phyloP scores from a whole-genome alignment of 2,888 invertebrate genomes.

The Thelaira solivaga region DNA sequence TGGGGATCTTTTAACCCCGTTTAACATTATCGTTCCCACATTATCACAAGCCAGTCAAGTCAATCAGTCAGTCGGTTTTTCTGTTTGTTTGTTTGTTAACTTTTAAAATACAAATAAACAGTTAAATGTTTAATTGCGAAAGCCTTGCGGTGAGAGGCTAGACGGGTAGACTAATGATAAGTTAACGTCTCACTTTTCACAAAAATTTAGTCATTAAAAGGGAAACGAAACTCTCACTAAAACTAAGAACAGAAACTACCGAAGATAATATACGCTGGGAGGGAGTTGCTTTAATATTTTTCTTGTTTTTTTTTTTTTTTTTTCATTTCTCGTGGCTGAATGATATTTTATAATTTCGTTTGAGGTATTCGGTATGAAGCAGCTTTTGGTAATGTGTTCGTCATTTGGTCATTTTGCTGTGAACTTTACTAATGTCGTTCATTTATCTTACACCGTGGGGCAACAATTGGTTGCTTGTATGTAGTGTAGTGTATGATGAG shows the following conservation, averaged over 20 bases:
- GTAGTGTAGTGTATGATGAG: too few relatives aligned
- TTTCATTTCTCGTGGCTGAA: background rate
- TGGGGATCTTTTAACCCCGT: slow-evolving; percentile 49
- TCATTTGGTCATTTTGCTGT: slow-evolving; percentile 56
- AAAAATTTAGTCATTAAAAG: slow-evolving; percentile 56
- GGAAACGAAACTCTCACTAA: too few relatives aligned
- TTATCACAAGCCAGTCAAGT: slow-evolving; percentile 68
- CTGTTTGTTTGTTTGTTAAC: background rate
- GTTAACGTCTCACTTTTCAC: slow-evolving; percentile 57
- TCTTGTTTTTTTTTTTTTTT: background rate
- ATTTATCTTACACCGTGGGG: slow-evolving; percentile 57
- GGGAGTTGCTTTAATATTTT: too few relatives aligned
- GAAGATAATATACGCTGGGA: slow-evolving; percentile 22
- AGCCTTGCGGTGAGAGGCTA: slow-evolving; percentile 27
- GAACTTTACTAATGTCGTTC: slow-evolving; percentile 62
- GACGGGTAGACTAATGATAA: slow-evolving; percentile 54
- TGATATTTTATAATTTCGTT: slow-evolving; percentile 23
- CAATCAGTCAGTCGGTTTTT: slow-evolving; percentile 2
- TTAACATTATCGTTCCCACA: slow-evolving; percentile 67
- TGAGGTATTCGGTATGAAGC: slow-evolving; percentile 13
- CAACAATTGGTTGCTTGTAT: slow-evolving; percentile 21
- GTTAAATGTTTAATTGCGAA: slow-evolving; percentile 50
- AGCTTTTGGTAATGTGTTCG: slow-evolving; percentile 33
- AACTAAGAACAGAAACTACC: slow-evolving; percentile 25
- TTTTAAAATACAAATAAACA: slow-evolving; percentile 33